A percentile compares a stretch with the other conserved stretches of the same genome.
Evolutionary conservation across 2,113 vertebrate genomes (phyloP).

Genomic region (Austrofundulus limnaeus): DNA sequence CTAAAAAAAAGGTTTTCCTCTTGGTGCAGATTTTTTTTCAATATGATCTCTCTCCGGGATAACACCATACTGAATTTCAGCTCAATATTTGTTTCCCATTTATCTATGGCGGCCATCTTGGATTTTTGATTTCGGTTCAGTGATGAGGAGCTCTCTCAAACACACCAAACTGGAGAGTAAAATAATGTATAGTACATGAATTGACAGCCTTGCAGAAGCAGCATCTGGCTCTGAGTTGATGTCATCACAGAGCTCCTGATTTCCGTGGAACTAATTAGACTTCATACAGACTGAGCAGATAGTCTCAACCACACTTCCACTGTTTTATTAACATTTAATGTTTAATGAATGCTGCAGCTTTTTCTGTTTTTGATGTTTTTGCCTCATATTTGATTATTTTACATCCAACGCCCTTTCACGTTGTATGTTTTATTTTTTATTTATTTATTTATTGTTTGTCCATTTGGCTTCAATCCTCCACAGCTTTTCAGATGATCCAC

Average conservation of each 20-base stretch:
- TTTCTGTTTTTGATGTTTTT: neutral
- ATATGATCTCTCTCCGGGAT: too few species aligned
- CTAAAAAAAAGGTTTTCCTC: too few species aligned
- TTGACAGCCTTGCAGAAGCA: neutral
- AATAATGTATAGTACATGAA: neutral
- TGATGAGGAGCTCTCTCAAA: too few species aligned
- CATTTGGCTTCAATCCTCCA: neutral
- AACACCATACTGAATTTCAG: too few species aligned
- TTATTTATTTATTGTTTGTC: neutral
- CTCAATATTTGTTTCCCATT: too few species aligned
- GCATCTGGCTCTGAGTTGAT: slow-evolving; percentile 8
- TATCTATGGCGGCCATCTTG: too few species aligned
- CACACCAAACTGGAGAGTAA: too few species aligned
- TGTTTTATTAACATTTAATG: slow-evolving; percentile 12
- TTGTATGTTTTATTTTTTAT: neutral
- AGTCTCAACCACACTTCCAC: slow-evolving; percentile 13
- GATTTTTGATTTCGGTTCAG: too few species aligned
- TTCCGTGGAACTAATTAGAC: slow-evolving; percentile 27
- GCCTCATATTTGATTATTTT: neutral
- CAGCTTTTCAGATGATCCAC: slow-evolving; percentile 26
- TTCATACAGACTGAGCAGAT: slow-evolving; percentile 27
- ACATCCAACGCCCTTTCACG: neutral
- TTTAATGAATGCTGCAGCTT: slow-evolving; percentile 10
- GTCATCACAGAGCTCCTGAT: slow-evolving; percentile 18
- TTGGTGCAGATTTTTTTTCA: too few species aligned